phyloP scores from a whole-genome alignment of 1,140 invertebrate species.

The Drosophila aff. region DNA sequence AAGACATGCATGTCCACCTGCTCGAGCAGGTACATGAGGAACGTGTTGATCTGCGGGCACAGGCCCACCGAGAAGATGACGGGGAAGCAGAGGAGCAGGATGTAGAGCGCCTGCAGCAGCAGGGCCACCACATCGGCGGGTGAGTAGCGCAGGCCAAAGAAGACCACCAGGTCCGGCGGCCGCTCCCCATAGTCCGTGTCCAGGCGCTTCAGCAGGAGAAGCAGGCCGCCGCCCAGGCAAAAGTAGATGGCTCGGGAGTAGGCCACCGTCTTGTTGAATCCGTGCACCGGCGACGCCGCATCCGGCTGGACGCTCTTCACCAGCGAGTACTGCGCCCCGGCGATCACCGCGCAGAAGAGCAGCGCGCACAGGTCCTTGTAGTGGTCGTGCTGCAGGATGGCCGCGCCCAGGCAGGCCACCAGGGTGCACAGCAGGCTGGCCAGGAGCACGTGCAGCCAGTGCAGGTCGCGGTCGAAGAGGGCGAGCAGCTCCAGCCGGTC shows the following conservation, averaged over 20 bases:
- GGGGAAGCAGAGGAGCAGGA: conserved; percentile 96
- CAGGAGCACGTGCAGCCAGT: conserved; percentile 93
- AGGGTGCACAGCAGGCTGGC: conserved; percentile 94
- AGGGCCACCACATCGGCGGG: conserved; percentile 89
- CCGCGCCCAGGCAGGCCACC: conserved; percentile 94
- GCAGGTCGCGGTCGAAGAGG: conserved; percentile 96
- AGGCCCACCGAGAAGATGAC: conserved; percentile 96
- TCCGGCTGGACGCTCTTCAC: conserved; percentile 99
- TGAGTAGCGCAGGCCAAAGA: conserved; percentile 92
- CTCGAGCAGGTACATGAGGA: conserved; percentile 97
- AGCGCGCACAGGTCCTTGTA: conserved; percentile 97
- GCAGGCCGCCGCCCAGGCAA: conserved; percentile 91
- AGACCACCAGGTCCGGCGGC: conserved; percentile 47
- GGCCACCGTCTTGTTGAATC: conserved; percentile 98
- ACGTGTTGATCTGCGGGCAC: conserved; percentile 98
- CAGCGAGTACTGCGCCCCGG: conserved; percentile 98
- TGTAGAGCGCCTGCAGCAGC: conserved; percentile 90
- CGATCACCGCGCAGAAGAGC: conserved; percentile 98
- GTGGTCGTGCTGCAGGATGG: conserved; percentile 93
- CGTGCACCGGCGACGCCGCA: conserved; percentile 98
- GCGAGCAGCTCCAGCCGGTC: conserved; percentile 96
- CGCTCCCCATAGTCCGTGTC: conserved; percentile 55
- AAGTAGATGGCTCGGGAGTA: conserved; percentile 98
- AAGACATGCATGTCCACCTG: conserved; percentile 99
- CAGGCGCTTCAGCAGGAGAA: conserved; percentile 77